phyloP scores from a whole-genome alignment of 2,113 vertebrate species.

The Theropithecus gelada region DNA sequence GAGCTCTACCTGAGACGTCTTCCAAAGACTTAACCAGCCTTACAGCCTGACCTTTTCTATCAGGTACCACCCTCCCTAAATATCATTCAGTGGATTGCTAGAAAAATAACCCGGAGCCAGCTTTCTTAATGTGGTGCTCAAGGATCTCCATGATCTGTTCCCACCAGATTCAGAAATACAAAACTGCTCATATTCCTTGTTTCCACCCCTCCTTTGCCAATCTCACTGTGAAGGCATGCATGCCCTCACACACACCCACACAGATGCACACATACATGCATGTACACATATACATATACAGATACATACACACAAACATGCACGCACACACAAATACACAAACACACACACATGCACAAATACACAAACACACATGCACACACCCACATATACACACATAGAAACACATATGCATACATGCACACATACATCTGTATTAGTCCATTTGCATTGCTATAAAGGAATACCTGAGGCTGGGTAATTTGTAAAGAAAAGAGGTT shows the following conservation, averaged over 20 bases:
- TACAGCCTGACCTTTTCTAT: background rate
- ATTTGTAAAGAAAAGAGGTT: too few relatives aligned
- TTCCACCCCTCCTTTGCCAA: background rate
- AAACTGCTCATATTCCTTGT: background rate
- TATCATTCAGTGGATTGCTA: background rate
- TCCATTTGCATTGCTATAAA: too few relatives aligned
- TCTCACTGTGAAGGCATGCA: background rate
- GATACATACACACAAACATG: too few relatives aligned
- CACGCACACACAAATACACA: background rate
- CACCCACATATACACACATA: background rate
- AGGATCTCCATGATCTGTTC: background rate
- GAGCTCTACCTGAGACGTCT: too few relatives aligned
- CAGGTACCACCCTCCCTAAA: accelerated
- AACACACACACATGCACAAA: background rate
- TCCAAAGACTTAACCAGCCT: background rate
- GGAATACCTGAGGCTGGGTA: too few relatives aligned
- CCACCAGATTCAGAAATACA: background rate
- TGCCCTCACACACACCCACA: background rate
- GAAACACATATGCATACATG: background rate
- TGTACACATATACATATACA: background rate
- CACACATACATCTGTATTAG: background rate
- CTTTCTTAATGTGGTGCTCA: background rate
- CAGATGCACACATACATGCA: background rate
- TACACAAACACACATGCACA: background rate
- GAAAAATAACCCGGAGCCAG: background rate